Evolutionary conservation across 2,888 invertebrate species (phyloP).

Genomic region (Trissolcus brochymenae): DNA sequence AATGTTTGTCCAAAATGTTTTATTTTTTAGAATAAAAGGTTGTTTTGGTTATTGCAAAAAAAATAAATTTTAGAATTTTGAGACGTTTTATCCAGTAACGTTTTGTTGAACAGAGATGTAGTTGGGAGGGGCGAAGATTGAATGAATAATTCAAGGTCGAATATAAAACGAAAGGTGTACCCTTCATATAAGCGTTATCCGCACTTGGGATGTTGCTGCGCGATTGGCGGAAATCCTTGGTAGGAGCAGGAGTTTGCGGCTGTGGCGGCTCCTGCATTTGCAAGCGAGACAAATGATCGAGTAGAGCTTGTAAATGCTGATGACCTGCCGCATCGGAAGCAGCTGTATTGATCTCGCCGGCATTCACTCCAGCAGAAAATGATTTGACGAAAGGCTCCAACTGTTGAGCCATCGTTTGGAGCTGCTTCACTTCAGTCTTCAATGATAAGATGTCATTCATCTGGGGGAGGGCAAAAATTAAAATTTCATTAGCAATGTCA

Average conservation of each 20-base stretch:
- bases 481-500: neutral
- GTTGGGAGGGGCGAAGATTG: neutral
- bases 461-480: conserved; percentile 69
- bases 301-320: conserved; percentile 78
- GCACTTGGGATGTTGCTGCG: conserved; percentile 66
- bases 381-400: conserved; percentile 82
- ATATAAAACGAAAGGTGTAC: conserved; percentile 56
- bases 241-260: conserved; percentile 64
- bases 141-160: neutral
- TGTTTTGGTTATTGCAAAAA: no score
- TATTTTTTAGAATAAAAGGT: no score
- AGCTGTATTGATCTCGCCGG: conserved; percentile 69
- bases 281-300: conserved; percentile 78
- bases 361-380: conserved; percentile 74
- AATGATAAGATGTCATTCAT: conserved; percentile 82
- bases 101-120: neutral
- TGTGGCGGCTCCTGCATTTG: conserved; percentile 72
- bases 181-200: conserved; percentile 75
- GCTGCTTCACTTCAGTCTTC: conserved; percentile 82
- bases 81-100: neutral
- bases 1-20: neutral
- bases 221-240: conserved; percentile 71
- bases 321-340: conserved; percentile 76
- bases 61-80: no score
- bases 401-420: conserved; percentile 81